Base-by-base conservation (phyloP, 2,797 vertebrate genomes). In the Sternotherus odoratus region DNA sequence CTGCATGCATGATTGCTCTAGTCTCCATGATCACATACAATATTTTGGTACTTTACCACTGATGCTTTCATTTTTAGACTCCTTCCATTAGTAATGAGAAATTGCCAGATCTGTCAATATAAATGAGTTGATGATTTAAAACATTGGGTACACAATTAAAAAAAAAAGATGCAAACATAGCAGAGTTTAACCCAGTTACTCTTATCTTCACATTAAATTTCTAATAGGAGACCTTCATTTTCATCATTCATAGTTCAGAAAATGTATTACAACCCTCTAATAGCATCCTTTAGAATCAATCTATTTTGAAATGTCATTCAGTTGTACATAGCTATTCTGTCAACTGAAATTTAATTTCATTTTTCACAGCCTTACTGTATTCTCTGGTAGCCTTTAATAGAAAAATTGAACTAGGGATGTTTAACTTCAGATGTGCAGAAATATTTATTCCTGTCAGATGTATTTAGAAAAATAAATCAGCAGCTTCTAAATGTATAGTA, bases 11-110 rank as follows among this genome's bases (percentile, higher is more conserved):
- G n/a, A 90, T 23, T 90, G 82, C 89, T 75, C 12, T 90, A 84
- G n/a, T 85, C 33, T 63, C 50, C 88, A 36, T 77, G 84, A 60
- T 83, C 79, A 63, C 36, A 72, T 6, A 72, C 23, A 79, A 19
- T 75, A 60, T 85, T 97, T 92, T 78, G n/a, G 4, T 49, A 92
- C 84, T 87, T 89, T 74, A 66, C 86, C 53, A 83, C 88, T 4
- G 1, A 11, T 77, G 23, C 60, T 46, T 91, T 48, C 92, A 91
- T 94, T 90, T 86, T 77, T 75, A 30, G 49, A 49, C 39, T 33
- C 23, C 77, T 78, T 46, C 17, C 54, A 77, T 77, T 57, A 85
- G 56, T 79, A 82, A 72, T 60, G 46, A 39, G 9, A 9, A 30
- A 3, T 80, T 91, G 91, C 77, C 85, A 60, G 26, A 93, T 51